phyloP scores from a whole-genome alignment of 92 coral and sea anemone genomes.

The Desmophyllum pertusum region DNA sequence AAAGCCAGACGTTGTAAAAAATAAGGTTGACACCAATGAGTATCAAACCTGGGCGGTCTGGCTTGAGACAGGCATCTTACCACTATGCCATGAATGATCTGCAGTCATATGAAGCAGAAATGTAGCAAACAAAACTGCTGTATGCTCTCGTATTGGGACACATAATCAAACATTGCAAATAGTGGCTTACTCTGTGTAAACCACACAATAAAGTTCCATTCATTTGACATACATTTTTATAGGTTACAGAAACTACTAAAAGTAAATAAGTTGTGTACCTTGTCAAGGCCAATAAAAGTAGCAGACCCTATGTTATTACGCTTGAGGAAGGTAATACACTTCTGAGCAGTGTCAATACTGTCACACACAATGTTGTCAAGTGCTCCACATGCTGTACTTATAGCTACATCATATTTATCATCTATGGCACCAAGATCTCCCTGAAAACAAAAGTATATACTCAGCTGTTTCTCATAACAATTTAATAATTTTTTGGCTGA shows the following conservation, averaged over 20 bases:
- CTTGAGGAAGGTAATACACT: constrained; percentile 86
- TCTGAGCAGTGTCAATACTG: constrained; percentile 96
- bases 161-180: too few relatives aligned
- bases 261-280: constrained; percentile 51
- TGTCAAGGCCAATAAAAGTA: constrained; percentile 95
- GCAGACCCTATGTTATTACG: constrained; percentile 87
- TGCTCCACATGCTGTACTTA: constrained; percentile 97
- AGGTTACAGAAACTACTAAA: neutral
- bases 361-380: constrained; percentile 95
- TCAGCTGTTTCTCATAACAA: too few relatives aligned
- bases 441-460: constrained; percentile 34
- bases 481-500: too few relatives aligned
- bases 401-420: constrained; percentile 97
- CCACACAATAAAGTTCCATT: neutral
- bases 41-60: too few relatives aligned
- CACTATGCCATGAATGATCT: too few relatives aligned
- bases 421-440: constrained; percentile 99
- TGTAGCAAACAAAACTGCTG: too few relatives aligned
- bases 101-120: too few relatives aligned
- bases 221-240: neutral
- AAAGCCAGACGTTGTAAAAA: too few relatives aligned
- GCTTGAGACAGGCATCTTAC: too few relatives aligned
- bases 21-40: too few relatives aligned
- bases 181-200: too few relatives aligned
- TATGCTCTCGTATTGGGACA: too few relatives aligned